phyloP scores from a whole-genome alignment of 2,888 invertebrate genomes.

The Nymphalis urticae region DNA sequence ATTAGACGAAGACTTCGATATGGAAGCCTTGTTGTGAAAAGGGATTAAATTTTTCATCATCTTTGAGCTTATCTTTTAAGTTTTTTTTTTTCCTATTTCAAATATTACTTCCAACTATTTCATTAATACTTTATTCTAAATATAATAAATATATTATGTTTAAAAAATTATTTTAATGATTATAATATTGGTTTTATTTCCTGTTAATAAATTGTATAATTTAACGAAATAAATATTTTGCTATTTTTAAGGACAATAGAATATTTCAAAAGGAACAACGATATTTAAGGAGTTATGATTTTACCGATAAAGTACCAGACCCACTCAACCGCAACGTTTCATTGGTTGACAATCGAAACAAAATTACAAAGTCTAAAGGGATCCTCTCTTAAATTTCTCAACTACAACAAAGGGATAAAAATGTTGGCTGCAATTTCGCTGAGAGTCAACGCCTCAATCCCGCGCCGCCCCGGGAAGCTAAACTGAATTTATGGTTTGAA shows the following conservation, averaged over 20 bases:
- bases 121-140: not conserved
- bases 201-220: too few species aligned
- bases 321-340: conserved; percentile 52
- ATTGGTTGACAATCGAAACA: conserved; percentile 62
- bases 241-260: conserved; percentile 31
- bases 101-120: conserved; percentile 9
- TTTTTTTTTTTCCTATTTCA: conserved; percentile 18
- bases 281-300: conserved; percentile 49
- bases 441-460: conserved; percentile 65
- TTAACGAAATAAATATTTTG: not conserved
- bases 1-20: conserved; percentile 42
- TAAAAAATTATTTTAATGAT: not conserved
- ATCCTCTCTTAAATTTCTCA: conserved; percentile 64
- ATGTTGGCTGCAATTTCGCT: conserved; percentile 72
- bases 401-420: conserved; percentile 76
- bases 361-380: conserved; percentile 65
- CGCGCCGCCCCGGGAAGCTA: conserved; percentile 69
- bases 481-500: conserved; percentile 78
- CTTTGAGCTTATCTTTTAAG: conserved; percentile 28
- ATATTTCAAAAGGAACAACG: conserved; percentile 36
- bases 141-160: not conserved
- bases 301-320: conserved; percentile 42
- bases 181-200: too few species aligned
- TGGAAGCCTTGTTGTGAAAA: conserved; percentile 52
- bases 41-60: conserved; percentile 57